phyloP scores from a whole-genome alignment of 2,888 invertebrate genomes.

The Carcina quercana region DNA sequence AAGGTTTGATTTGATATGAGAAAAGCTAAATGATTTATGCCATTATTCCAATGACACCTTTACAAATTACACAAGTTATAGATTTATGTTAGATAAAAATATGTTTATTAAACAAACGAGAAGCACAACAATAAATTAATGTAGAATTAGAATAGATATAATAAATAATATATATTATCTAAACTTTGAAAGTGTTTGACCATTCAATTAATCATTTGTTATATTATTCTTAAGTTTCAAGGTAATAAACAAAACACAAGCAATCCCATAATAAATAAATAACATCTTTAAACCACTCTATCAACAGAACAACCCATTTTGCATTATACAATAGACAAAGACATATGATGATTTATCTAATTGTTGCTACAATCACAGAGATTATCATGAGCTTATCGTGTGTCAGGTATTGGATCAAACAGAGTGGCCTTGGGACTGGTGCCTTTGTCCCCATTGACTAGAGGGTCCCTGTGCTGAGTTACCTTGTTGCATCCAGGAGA shows the following conservation, averaged over 20 bases:
- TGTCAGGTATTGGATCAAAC: constrained; percentile 63
- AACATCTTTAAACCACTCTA: constrained; percentile 60
- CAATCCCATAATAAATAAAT: constrained; percentile 67
- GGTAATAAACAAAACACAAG: constrained; percentile 67
- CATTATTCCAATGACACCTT: background rate
- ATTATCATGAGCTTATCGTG: constrained; percentile 70
- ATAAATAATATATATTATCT: constrained; percentile 22
- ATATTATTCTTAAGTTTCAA: constrained; percentile 38
- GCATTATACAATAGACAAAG: constrained; percentile 47
- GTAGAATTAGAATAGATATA: constrained; percentile 18
- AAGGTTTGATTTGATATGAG: no score
- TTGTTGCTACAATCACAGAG: constrained; percentile 74
- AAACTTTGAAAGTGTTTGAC: constrained; percentile 27
- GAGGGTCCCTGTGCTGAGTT: constrained; percentile 72
- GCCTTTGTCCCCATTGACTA: constrained; percentile 72
- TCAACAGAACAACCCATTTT: constrained; percentile 61
- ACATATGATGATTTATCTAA: constrained; percentile 68
- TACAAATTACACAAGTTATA: background rate
- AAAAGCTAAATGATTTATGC: no score
- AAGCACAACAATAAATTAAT: constrained; percentile 24
- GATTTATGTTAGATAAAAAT: constrained; percentile 17
- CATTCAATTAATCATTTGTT: constrained; percentile 36
- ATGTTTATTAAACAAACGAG: constrained; percentile 30
- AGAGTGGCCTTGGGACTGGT: constrained; percentile 71
- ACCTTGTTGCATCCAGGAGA: constrained; percentile 85